A percentile compares a stretch with the other conserved stretches of the same genome.
Conservation (phyloP, 2,888 invertebrate genomes). For the Laothoe populi region DNA sequence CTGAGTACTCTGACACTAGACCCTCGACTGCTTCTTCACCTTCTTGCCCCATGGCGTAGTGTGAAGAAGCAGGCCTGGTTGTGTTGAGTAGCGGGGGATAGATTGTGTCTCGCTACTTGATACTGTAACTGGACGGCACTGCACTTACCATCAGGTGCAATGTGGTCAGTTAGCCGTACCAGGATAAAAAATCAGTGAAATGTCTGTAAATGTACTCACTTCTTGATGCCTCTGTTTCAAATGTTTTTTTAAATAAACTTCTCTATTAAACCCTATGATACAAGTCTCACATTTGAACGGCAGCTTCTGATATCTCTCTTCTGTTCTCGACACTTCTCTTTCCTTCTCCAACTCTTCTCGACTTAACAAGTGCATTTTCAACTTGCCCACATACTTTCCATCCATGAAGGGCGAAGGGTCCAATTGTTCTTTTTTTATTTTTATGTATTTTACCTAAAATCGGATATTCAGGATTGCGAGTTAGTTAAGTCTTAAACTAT, state of each 20-base stretch:
- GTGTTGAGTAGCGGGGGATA: no score
- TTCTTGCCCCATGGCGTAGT: no score
- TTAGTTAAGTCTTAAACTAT: no score
- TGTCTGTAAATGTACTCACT: background rate
- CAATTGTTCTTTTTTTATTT: slow-evolving; percentile 12
- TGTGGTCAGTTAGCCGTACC: no score
- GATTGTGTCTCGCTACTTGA: no score
- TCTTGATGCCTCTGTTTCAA: slow-evolving; percentile 18
- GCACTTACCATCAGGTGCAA: no score
- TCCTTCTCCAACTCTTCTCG: slow-evolving; percentile 23
- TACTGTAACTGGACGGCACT: no score
- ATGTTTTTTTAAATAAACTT: slow-evolving; percentile 19
- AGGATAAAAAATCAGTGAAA: no score
- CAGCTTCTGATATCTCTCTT: slow-evolving; percentile 19
- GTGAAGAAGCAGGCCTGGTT: no score
- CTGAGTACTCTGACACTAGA: no score
- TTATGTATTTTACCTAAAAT: slow-evolving; percentile 19
- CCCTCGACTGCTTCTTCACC: no score
- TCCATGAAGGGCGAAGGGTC: slow-evolving; percentile 23
- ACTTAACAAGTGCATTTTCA: slow-evolving; percentile 23
- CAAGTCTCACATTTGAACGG: slow-evolving; percentile 26
- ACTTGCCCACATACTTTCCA: slow-evolving; percentile 26
- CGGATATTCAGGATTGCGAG: no score
- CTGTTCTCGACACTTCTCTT: slow-evolving; percentile 24
- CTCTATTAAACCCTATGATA: slow-evolving; percentile 28